phyloP scores from a whole-genome alignment of 2,888 invertebrate genomes.

The Tromatobia lineatoria region DNA sequence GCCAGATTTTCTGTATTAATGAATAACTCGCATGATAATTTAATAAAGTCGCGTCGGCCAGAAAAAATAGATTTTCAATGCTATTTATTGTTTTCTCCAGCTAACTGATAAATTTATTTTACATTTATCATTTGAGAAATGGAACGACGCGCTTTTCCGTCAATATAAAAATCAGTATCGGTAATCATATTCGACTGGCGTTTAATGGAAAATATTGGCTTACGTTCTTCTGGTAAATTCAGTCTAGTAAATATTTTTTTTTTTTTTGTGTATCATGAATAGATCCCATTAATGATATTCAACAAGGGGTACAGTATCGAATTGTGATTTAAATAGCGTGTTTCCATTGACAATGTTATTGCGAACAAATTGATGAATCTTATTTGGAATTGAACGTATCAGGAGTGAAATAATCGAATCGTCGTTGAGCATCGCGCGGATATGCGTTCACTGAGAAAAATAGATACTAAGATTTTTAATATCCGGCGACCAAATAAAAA shows the following conservation, averaged over 20 bases:
- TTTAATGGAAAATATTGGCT: no score
- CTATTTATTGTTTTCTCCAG: no score
- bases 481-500: no score
- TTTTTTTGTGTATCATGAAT: not conserved
- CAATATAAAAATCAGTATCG: no score
- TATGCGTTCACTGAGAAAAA: no score
- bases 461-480: no score
- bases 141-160: no score
- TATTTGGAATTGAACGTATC: slow-evolving; percentile 4
- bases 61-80: no score
- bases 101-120: no score
- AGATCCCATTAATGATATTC: not conserved
- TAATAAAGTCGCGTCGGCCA: no score
- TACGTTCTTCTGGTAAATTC: not conserved
- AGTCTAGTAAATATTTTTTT: not conserved
- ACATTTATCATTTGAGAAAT: no score
- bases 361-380: slow-evolving; percentile 36
- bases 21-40: not conserved
- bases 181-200: no score
- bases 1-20: not conserved
- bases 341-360: not conserved
- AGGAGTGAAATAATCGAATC: slow-evolving; percentile 22
- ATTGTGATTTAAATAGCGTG: slow-evolving; percentile 24
- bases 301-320: not conserved
- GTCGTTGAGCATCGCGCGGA: not conserved